These are phyloP conservation scores for Physeter macrocephalus DNA, from an alignment of 2,113 vertebrate genomes.

Conservation along the genomic window DNA sequence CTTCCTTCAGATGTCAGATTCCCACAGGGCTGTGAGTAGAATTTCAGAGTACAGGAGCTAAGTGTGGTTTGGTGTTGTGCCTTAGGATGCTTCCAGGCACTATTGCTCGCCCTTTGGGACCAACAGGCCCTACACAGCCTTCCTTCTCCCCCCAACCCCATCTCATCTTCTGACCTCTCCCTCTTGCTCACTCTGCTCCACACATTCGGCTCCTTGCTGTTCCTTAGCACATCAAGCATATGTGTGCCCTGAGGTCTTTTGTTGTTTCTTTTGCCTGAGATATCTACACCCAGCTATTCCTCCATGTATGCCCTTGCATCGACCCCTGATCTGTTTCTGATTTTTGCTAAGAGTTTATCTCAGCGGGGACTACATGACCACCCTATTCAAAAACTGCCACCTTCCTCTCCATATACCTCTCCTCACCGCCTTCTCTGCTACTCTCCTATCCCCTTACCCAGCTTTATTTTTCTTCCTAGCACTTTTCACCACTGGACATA, in stretches of 20 bases:
- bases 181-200: neutral
- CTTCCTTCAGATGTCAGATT: neutral
- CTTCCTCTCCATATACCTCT: neutral
- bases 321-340: neutral
- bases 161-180: neutral
- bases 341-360: neutral
- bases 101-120: neutral
- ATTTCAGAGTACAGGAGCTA: neutral
- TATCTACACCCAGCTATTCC: neutral
- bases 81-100: neutral
- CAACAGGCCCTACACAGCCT: neutral
- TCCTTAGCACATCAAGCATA: neutral
- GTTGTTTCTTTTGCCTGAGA: neutral
- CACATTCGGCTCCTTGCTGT: neutral
- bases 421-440: neutral
- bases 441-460: neutral
- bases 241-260: neutral
- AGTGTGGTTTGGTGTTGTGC: neutral
- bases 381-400: neutral
- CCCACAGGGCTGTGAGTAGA: neutral
- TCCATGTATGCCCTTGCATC: neutral
- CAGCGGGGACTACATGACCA: neutral
- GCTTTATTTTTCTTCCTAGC: neutral
- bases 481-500: neutral
- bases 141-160: too few species aligned